Evolutionary conservation across 1,140 invertebrate genomes (phyloP).

Genomic region (Cephus cinctus): DNA sequence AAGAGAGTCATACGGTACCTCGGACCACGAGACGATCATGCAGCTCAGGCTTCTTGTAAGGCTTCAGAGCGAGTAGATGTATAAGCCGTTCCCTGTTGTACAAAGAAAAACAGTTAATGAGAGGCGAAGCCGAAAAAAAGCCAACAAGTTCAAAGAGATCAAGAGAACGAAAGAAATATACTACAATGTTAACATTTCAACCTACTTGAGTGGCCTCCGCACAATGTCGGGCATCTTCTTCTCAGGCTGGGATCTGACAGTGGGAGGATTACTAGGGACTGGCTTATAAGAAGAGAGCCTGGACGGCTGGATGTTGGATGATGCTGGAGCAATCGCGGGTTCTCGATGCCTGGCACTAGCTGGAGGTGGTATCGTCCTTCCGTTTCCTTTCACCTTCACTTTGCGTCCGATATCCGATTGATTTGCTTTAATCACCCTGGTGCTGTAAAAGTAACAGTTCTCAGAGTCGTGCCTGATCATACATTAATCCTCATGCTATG

Average conservation of each 20-base stretch:
- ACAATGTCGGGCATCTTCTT: slow-evolving; percentile 62
- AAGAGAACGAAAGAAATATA: background rate
- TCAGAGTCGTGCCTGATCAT: too few species aligned
- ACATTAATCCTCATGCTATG: too few species aligned
- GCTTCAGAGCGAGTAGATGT: slow-evolving; percentile 86
- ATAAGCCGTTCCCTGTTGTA: slow-evolving; percentile 82
- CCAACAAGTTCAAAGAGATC: too few species aligned
- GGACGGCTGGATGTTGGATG: slow-evolving; percentile 29
- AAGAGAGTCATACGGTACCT: too few species aligned
- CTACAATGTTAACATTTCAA: slow-evolving; percentile 15
- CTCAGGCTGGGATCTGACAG: slow-evolving; percentile 33
- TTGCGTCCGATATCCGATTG: slow-evolving; percentile 82
- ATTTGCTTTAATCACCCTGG: slow-evolving; percentile 87
- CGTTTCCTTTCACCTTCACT: slow-evolving; percentile 69
- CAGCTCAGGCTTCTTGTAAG: slow-evolving; percentile 91
- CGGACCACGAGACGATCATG: too few species aligned
- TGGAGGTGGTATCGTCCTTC: slow-evolving; percentile 46
- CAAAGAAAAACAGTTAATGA: slow-evolving; percentile 40
- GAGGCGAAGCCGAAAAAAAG: too few species aligned
- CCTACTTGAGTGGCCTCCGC: slow-evolving; percentile 70
- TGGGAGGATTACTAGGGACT: slow-evolving; percentile 25
- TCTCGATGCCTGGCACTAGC: slow-evolving; percentile 43
- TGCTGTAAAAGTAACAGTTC: slow-evolving; percentile 62
- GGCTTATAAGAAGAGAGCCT: slow-evolving; percentile 33
- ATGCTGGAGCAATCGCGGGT: slow-evolving; percentile 15